Evolutionary conservation across 64 coral and sea anemone genomes (phyloP).

Genomic region (Acropora yongei): DNA sequence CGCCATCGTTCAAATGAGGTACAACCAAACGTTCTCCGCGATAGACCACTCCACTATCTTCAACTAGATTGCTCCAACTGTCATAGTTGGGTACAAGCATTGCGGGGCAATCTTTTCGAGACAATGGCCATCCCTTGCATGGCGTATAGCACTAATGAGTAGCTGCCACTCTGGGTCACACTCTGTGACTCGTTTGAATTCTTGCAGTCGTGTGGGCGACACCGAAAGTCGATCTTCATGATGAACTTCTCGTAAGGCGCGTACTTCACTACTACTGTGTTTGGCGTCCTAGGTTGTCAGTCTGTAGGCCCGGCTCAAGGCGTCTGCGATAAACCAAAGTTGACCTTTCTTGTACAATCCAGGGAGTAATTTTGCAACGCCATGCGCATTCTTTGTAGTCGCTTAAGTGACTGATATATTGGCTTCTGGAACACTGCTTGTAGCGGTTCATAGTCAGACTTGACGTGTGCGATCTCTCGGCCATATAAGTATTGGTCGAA

Average conservation of each 20-base stretch:
- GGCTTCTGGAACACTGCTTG: conserved; percentile 8
- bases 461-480: not conserved
- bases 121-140: not conserved
- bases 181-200: not conserved
- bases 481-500: not conserved
- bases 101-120: not conserved
- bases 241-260: not conserved
- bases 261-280: not conserved
- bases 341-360: not conserved
- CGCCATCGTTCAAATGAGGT: not conserved
- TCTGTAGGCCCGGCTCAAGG: not conserved
- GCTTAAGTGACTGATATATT: not conserved
- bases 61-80: conserved; percentile 26
- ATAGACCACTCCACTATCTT: too few relatives aligned
- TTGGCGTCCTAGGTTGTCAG: not conserved
- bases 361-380: conserved; percentile 8
- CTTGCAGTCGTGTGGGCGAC: not conserved
- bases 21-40: not conserved
- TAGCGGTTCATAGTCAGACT: not conserved
- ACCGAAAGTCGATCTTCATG: not conserved
- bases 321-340: not conserved
- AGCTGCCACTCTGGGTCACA: not conserved
- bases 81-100: conserved; percentile 44
- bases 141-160: not conserved
- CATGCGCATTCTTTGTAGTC: not conserved